Base-by-base conservation (phyloP, 2,888 invertebrate species). In the Limnephilus lunatus region DNA sequence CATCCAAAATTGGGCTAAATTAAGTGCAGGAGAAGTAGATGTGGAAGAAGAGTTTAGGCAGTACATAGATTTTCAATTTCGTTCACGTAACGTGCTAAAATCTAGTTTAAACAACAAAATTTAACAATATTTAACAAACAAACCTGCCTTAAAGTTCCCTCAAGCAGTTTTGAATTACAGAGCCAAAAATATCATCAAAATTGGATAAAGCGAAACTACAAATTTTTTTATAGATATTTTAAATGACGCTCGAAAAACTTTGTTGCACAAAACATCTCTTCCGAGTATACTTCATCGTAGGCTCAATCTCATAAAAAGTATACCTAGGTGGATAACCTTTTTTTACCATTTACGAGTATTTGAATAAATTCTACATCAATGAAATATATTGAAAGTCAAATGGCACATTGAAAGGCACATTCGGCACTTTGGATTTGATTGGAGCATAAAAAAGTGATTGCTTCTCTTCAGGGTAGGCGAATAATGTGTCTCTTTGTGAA, bases 291-390 rank as follows among this genome's bases (percentile, higher is more conserved):
- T 32, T 32, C 25, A 5, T 25, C 83, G 19, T 32, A 9, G 25
- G 35, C 35, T 35, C 83, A 83, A 25, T 32, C 82, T 14, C 82
- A 19, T 32, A 32, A 82, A 32, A 83, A 25, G 35, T 83, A n/a
- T n/a, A n/a, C n/a, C 35, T 25, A 32, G 15, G 25, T 32, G 25
- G 35, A 44, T 86, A 44, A 44, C 86, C 86, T 14, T 44, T 14
- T 44, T 44, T 7, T 35, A 44, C 86, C 48, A 31, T 53, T 87
- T 87, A 32, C 68, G 87, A 87, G 53, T 32, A 87, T 87, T 32
- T 87, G 87, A 87, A 87, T 87, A 87, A 87, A 87, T 31, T 87
- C 48, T 14, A 87, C 87, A 87, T 87, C 31, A 87, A 68, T 53
- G 87, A 31, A 68, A 87, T 68, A 68, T 68, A 68, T 68, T 53